Conservation (phyloP, 2,888 invertebrate species). For the Chirona hameri region DNA sequence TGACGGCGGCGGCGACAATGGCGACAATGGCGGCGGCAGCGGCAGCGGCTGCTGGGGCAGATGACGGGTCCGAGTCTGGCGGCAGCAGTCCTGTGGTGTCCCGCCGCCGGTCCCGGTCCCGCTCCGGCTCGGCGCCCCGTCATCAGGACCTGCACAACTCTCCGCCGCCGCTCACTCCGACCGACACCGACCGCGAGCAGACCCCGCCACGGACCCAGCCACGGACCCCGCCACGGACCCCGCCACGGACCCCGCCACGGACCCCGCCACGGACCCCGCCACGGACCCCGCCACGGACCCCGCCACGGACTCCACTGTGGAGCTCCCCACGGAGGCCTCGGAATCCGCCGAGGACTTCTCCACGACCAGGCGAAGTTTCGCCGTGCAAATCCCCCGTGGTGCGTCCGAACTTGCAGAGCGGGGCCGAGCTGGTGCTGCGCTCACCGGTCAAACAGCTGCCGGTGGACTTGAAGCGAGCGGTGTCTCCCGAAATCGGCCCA, state of each 20-base stretch:
- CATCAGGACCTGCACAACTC: too few species aligned
- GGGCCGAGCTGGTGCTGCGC: conserved; percentile 67
- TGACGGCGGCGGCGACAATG: not conserved
- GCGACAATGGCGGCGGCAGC: not conserved
- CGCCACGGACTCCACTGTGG: too few species aligned
- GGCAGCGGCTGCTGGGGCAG: conserved; percentile 67
- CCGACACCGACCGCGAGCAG: conserved; percentile 42
- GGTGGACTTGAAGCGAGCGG: conserved; percentile 70
- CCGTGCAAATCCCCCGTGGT: conserved; percentile 67
- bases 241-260: too few species aligned
- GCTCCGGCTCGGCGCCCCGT: not conserved
- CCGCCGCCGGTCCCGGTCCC: not conserved
- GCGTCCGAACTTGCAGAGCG: conserved; percentile 81
- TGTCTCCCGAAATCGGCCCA: conserved; percentile 72
- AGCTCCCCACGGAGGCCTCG: conserved; percentile 72
- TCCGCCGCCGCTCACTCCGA: too few species aligned
- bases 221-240: too few species aligned
- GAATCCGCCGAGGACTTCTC: conserved; percentile 54
- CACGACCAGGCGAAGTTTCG: conserved; percentile 44
- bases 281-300: too few species aligned
- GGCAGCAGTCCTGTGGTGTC: conserved; percentile 47
- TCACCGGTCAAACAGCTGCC: conserved; percentile 79
- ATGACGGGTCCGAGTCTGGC: too few species aligned
- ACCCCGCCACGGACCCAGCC: conserved; percentile 65
- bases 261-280: too few species aligned